Evolutionary conservation across 2,113 vertebrate species (phyloP), one percentile per base, ranked within the genome.

Genomic region (Theristicus caerulescens): DNA sequence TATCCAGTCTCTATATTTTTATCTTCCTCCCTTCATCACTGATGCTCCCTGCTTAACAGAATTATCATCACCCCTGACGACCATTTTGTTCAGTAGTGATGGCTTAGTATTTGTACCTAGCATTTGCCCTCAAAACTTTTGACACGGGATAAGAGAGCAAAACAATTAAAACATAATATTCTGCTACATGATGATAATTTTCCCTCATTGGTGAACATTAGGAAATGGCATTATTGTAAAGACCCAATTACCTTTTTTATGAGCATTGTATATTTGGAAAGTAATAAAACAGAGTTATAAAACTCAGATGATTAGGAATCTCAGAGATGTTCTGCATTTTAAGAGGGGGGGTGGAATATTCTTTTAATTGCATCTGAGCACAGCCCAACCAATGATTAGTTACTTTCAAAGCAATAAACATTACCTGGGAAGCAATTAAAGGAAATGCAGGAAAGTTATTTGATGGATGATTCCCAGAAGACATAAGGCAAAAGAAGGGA

Each of bases 361-460:
- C 86, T 96, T 94, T 93, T 96, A 97, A 97, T 96, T 96, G 96
- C 95, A 91, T 96, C 84, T 85, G 61, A 91, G 71, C 57, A 82
- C 88, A 94, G 67, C 87, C 91, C 94, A 95, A 73, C 74, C 93
- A 96, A 93, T 13, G 51, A 97, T 96, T 96, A 94, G 96, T 95
- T 96, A 96, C 90, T 97, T 97, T 94, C 92, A 67, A 84, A 94
- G 97, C 95, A 96, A 96, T 97, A 96, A 96, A 97, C 96, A 96
- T 97, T 97, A 96, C 97, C 97, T 97, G 96, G 86, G 92, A 97
- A 95, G 96, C 93, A 92, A 97, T 97, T 96, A 97, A 97, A 96
- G 81, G 83, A 94, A 96, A 88, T 96, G 94, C 90, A 96, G 74
- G 93, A 58, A 95, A 93, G 86, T 95, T 96, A 88, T 81, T 88